Base-by-base conservation (phyloP, 2,797 vertebrate genomes). In the Gymnothorax javanicus region DNA sequence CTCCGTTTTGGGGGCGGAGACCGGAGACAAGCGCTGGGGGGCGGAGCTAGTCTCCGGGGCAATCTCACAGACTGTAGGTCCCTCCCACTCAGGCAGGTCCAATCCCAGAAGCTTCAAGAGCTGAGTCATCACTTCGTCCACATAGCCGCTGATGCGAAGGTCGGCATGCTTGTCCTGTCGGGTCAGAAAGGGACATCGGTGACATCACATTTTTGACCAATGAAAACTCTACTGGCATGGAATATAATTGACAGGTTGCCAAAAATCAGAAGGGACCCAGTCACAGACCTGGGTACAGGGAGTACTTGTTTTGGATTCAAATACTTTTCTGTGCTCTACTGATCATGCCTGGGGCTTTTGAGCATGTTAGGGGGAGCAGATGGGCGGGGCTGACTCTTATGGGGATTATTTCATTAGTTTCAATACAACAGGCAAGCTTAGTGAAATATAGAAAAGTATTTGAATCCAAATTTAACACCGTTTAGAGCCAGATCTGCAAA, bases 141-240 rank as follows among this genome's bases (percentile, higher is more conserved):
- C 98, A 0, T 98, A 98, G 87, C 96, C 96, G 0, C 97, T 93
- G 92, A 99, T 98, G 83, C 96, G 95, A 82, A 99, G 93, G 92
- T 97, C 94, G 0, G 97, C 97, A 0, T 99, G 97, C 84, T 97
- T 98, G 93, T 99, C 98, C 98, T 97, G 91, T 52, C 81, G 88
- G 0, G 0, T 4, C 17, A 7, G 57, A 52, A 15, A 0, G 0
- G 0, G 4, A 62, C 15, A 11, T 20, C 1, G 33, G 77, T 13
- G 11, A 27, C n/a, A 73, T 27, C n/a, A 33, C 11, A 11, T 4
- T 27, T 27, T 23, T 2, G 11, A 8, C 27, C 69, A 73, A 27
- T 27, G 2, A 73, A 25, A 73, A 3, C 69, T 11, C 25, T 73
- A 73, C 69, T 3, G 33, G 1, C 69, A 11, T 11, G 3, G 11